A percentile compares a stretch with the other conserved stretches of the same genome.
These are phyloP conservation scores for Monopterus albus DNA, from an alignment of 2,113 vertebrate genomes.

Conservation along the genomic window DNA sequence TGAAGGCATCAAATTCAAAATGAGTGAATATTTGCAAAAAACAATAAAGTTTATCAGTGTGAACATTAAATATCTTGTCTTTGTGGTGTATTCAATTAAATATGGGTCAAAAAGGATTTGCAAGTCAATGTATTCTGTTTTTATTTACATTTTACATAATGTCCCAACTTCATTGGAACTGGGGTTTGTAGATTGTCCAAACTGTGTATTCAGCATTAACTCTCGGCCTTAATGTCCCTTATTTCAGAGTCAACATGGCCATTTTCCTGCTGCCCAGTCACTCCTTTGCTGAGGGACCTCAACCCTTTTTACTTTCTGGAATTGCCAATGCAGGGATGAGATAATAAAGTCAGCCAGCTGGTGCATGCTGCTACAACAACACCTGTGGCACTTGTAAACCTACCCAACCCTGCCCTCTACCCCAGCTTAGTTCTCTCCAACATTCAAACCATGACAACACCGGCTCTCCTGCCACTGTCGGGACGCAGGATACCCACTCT, in stretches of 20 bases:
- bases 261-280: conserved; percentile 46
- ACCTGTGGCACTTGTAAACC: conserved; percentile 68
- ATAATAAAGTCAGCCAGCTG: conserved; percentile 73
- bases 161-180: too few species aligned
- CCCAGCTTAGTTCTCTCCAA: conserved; percentile 21
- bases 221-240: conserved; percentile 9
- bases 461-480: conserved; percentile 94
- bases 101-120: too few species aligned
- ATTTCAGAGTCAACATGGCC: conserved; percentile 71
- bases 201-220: not conserved
- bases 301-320: conserved; percentile 47
- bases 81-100: too few species aligned
- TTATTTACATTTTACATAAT: too few species aligned
- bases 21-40: too few species aligned
- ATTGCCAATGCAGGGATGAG: conserved; percentile 73
- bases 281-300: conserved; percentile 52
- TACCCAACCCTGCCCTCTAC: not conserved
- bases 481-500: conserved; percentile 94
- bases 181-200: too few species aligned
- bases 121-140: too few species aligned
- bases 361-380: conserved; percentile 68
- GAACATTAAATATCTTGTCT: too few species aligned
- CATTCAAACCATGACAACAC: conserved; percentile 88
- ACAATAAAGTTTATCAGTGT: too few species aligned
- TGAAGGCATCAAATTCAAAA: too few species aligned